Evolutionary conservation across 2,113 vertebrate genomes (phyloP).

Genomic region (Amphiprion percula): DNA sequence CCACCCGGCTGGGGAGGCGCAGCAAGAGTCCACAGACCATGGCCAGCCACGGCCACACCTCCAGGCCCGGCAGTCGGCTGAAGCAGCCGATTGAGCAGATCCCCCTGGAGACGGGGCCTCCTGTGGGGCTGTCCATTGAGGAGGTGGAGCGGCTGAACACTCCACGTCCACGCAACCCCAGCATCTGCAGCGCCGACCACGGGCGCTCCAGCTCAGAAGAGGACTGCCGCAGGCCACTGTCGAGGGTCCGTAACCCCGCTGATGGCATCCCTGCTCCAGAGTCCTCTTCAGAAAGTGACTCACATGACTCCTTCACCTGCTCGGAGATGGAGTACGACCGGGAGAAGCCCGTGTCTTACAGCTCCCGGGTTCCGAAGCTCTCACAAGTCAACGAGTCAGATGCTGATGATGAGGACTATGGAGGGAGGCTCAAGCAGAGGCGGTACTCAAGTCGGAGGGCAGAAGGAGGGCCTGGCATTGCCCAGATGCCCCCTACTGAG

Average conservation of each 20-base stretch:
- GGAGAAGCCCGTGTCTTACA: conserved; percentile 91
- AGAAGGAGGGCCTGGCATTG: conserved; percentile 87
- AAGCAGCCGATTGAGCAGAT: conserved; percentile 95
- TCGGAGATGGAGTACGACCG: conserved; percentile 99
- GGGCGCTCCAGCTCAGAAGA: conserved; percentile 96
- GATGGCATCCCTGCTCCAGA: conserved; percentile 96
- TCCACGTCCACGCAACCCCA: conserved; percentile 95
- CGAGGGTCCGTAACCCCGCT: conserved; percentile 93
- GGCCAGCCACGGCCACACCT: conserved; percentile 86
- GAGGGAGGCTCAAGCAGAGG: conserved; percentile 90
- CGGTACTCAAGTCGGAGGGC: conserved; percentile 93
- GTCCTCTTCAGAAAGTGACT: conserved; percentile 98
- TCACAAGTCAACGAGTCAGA: conserved; percentile 98
- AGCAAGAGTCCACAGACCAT: conserved; percentile 97
- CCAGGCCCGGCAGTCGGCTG: conserved; percentile 93
- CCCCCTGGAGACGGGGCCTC: conserved; percentile 91
- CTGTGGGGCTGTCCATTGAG: conserved; percentile 95
- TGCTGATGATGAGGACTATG: conserved; percentile 96
- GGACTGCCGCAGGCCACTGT: conserved; percentile 93
- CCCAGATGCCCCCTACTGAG: conserved; percentile 74
- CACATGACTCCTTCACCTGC: conserved; percentile 99
- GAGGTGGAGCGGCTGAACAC: conserved; percentile 98
- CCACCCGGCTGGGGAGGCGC: conserved; percentile 92
- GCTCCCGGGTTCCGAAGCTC: conserved; percentile 95
- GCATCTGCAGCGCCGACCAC: conserved; percentile 98